Percentiles rank a stretch among this genome's conserved stretches.
These are phyloP conservation scores for Martes martes DNA, from an alignment of 2,113 vertebrate species.

Conservation along the genomic window DNA sequence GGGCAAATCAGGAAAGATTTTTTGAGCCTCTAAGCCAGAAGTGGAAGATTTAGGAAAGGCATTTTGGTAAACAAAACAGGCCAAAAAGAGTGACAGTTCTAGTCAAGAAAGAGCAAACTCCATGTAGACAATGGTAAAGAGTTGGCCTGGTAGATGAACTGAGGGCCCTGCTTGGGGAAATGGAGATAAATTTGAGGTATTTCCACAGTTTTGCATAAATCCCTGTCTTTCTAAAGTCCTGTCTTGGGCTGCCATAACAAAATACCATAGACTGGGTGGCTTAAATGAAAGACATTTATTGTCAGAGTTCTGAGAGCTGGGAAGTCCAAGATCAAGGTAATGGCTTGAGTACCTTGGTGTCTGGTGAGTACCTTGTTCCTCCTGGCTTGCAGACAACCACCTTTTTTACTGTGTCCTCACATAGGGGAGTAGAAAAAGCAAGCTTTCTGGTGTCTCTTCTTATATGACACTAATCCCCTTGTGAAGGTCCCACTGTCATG, in stretches of 20 bases:
- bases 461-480: not conserved
- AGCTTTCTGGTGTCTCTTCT: not conserved
- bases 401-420: not conserved
- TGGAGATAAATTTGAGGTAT: not conserved
- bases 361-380: not conserved
- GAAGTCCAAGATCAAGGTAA: not conserved
- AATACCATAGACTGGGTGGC: not conserved
- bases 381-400: not conserved
- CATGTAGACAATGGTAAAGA: not conserved
- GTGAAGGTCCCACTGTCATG: not conserved
- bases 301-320: not conserved
- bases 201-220: not conserved
- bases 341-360: not conserved
- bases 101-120: not conserved
- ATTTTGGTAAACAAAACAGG: conserved; percentile 24
- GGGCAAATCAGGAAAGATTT: not conserved
- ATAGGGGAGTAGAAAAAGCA: not conserved
- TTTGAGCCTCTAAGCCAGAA: not conserved
- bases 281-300: not conserved
- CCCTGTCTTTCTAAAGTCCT: not conserved
- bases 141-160: not conserved
- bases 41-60: not conserved
- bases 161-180: not conserved
- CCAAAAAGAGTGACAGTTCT: not conserved
- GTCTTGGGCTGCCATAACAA: conserved; percentile 4